Base-by-base conservation (phyloP, 2,113 vertebrate genomes). In the Prunella himalayana region DNA sequence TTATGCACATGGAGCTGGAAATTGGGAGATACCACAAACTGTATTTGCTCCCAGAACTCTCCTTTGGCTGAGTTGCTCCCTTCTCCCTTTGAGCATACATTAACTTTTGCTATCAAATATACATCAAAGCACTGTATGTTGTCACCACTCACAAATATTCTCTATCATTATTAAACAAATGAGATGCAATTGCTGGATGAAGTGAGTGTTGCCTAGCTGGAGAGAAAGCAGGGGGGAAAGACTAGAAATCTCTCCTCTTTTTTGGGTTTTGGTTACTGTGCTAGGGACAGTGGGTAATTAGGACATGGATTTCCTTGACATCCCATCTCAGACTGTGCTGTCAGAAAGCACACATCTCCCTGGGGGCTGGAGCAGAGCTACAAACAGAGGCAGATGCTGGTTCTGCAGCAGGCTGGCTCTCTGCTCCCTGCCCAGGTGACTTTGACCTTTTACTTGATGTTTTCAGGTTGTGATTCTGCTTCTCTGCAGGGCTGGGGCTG, bases 291-390 rank as follows among this genome's bases (percentile, higher is more conserved):
- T 49, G 83, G 44, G 41, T 81, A 88, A 57, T 90, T 83, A 80
- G 68, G 66, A 60, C 33, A 22, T 37, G 49, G 35, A 61, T 95
- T 92, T 94, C 73, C 59, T 91, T 86, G 76, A 31, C n/a, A 61
- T 45, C 10, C 10, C 25, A 10, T 65, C 33, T 47, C 22, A 59
- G 82, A 51, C 30, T 39, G 47, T 0, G 3, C 33, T 68, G 49
- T 78, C 72, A 89, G 54, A 77, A 65, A 53, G 54, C 0, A 0
- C 14, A 30, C 0, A 2, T 80, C 41, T 92, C 35, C 61, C 75
- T 30, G 1, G 70, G 51, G 16, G 51, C 28, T 66, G 71, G 44
- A 86, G 45, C 30, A 75, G 65, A 37, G 45, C 35, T 6, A 42
- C 51, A 22, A 90, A 28, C 19, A 15, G 42, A 78, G 51, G 20